phyloP scores from a whole-genome alignment of 2,888 invertebrate genomes.

The Tinea trinotella region DNA sequence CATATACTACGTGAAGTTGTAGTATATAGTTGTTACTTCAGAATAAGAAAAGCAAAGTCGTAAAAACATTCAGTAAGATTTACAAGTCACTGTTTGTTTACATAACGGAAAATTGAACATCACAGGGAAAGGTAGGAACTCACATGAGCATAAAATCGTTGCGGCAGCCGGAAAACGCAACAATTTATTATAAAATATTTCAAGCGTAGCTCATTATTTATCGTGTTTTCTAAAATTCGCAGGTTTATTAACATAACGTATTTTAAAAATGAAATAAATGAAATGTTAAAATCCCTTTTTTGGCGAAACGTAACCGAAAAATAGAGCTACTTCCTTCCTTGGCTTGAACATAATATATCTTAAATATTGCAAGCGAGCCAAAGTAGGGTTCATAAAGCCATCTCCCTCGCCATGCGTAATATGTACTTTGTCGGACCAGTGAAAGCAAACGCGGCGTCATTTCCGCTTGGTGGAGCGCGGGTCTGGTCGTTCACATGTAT shows the following conservation, averaged over 20 bases:
- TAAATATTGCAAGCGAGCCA: too few species aligned
- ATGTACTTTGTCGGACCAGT: background rate
- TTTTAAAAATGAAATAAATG: too few species aligned
- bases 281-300: too few species aligned
- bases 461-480: background rate
- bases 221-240: too few species aligned
- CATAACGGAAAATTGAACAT: background rate
- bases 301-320: too few species aligned
- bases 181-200: slow-evolving; percentile 4
- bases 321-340: too few species aligned
- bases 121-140: slow-evolving; percentile 8
- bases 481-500: background rate
- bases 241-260: too few species aligned
- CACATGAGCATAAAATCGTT: background rate
- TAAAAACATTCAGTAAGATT: background rate
- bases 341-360: too few species aligned
- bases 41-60: background rate
- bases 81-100: slow-evolving; percentile 2
- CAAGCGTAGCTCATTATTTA: too few species aligned
- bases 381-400: too few species aligned
- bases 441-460: background rate
- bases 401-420: too few species aligned
- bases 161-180: background rate
- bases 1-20: too few species aligned
- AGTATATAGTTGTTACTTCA: background rate